Percentiles rank a stretch among this genome's conserved stretches.
Evolutionary conservation across 2,797 vertebrate genomes (phyloP).

Genomic region (Gallinago solitaria): DNA sequence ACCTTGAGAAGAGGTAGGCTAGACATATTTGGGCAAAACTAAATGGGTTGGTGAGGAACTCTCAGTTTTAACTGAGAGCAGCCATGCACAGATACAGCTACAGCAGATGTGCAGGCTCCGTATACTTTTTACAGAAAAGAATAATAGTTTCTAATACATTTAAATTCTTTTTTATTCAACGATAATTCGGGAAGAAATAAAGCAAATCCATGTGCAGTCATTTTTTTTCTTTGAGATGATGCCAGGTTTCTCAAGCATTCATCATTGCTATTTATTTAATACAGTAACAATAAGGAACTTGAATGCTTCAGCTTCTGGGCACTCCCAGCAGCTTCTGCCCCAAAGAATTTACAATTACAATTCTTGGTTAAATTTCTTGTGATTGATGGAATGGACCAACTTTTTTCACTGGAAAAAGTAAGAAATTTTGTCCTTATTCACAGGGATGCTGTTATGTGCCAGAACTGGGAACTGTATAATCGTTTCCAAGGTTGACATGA

Average conservation of each 20-base stretch:
- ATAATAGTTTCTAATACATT: background rate
- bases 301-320: background rate
- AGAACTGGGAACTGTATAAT: background rate
- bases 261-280: background rate
- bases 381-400: background rate
- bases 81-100: background rate
- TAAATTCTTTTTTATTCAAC: background rate
- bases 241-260: background rate
- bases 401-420: background rate
- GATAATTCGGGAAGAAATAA: background rate
- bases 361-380: background rate
- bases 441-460: background rate
- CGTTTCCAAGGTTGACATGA: background rate
- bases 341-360: background rate
- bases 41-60: background rate
- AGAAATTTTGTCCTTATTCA: background rate
- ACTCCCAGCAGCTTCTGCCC: background rate
- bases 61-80: background rate
- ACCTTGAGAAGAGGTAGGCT: background rate
- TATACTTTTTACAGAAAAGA: background rate
- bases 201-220: background rate
- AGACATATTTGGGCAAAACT: background rate
- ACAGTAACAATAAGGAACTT: background rate
- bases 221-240: background rate
- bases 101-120: background rate